Evolutionary conservation across 2,888 invertebrate genomes (phyloP).

Genomic region (Drosophila stalkeri): DNA sequence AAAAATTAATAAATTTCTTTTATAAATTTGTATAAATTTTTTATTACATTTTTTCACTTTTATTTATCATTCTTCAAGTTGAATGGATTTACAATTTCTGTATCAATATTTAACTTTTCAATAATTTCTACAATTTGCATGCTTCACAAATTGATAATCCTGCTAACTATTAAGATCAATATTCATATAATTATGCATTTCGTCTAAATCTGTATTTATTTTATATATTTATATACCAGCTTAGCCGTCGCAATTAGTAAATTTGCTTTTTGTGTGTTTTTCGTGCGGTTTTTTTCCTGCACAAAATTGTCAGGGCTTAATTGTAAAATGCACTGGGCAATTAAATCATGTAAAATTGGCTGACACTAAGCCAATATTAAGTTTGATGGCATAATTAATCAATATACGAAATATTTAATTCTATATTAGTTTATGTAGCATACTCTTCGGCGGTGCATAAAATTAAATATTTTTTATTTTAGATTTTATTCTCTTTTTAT

Average conservation of each 20-base stretch:
- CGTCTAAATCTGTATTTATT: neutral
- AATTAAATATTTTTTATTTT: neutral
- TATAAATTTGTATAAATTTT: no score
- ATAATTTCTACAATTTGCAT: slow-evolving; percentile 20
- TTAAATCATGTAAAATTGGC: slow-evolving; percentile 9
- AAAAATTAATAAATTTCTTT: no score
- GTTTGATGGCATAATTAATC: slow-evolving; percentile 3
- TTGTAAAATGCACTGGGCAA: slow-evolving; percentile 20
- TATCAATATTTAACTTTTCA: neutral
- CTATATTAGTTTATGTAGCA: neutral
- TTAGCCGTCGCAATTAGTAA: slow-evolving; percentile 42
- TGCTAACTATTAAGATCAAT: slow-evolving; percentile 6
- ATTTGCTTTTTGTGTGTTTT: slow-evolving; percentile 29
- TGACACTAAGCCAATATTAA: slow-evolving; percentile 3
- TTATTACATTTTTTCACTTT: no score
- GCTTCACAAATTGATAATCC: slow-evolving; percentile 14
- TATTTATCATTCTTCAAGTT: no score
- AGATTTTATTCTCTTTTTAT: no score
- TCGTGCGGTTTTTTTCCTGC: slow-evolving; percentile 40
- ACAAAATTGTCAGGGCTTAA: slow-evolving; percentile 16
- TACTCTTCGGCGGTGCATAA: neutral
- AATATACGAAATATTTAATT: neutral
- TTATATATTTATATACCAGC: neutral
- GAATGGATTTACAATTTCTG: no score
- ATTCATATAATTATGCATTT: slow-evolving; percentile 20